A percentile compares a stretch with the other conserved stretches of the same genome.
Conservation (phyloP, 1,140 invertebrate genomes). For the Elymnias hypermnestra region DNA sequence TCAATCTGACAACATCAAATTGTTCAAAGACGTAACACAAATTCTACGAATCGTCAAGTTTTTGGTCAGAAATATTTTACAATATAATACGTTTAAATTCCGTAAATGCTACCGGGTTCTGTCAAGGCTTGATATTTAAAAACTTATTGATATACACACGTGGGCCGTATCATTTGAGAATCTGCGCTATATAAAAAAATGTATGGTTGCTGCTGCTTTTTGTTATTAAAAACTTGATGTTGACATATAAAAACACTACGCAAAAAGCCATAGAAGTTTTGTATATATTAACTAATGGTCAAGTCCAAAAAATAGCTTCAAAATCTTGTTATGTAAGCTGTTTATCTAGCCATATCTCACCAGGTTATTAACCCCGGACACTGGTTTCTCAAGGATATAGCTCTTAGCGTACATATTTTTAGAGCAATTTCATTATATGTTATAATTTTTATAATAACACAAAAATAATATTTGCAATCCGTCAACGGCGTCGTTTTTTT, state of each 20-base stretch:
- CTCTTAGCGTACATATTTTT: no score
- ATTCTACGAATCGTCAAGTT: no score
- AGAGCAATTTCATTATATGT: no score
- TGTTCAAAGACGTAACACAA: no score
- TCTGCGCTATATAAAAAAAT: neutral
- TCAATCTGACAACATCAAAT: no score
- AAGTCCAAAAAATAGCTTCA: neutral
- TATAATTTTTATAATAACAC: no score
- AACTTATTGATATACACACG: neutral
- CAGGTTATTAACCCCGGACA: conserved; percentile 16
- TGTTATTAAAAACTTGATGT: neutral
- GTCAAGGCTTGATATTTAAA: no score
- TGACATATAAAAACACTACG: neutral
- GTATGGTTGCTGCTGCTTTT: neutral
- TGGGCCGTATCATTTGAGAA: neutral
- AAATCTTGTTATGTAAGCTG: neutral
- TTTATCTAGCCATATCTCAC: conserved; percentile 14
- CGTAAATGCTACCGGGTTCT: no score
- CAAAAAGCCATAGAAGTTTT: conserved; percentile 1
- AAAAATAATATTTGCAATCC: no score
- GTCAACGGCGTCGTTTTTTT: no score
- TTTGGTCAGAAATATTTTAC: no score
- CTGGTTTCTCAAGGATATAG: conserved; percentile 5
- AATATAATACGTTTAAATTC: no score
- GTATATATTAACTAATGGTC: neutral